Evolutionary conservation across 2,113 vertebrate species (phyloP), one percentile per base, ranked within the genome.

Genomic region (Rhynchomys soricoides): DNA sequence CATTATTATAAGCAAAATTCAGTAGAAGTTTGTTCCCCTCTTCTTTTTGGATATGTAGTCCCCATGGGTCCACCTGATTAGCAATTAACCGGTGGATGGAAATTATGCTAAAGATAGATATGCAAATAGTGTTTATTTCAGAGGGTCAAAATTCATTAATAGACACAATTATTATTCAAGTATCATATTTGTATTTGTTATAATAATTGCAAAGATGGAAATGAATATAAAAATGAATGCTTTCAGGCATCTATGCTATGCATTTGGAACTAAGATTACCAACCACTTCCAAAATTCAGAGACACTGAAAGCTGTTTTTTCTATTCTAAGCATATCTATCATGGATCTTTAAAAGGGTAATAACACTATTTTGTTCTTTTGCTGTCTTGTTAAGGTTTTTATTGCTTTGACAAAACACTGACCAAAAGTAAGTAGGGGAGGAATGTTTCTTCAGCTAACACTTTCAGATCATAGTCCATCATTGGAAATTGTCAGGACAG

Each of bases 101-200:
- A 95, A 94, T 79, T 21, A 88, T 96, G 94, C 93, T 94, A 90
- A 97, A 96, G 50, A 94, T 85, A 95, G 64, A 64, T 52, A 94
- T 81, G 93, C 86, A 95, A 95, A 95, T 88, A 52, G 55, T 79
- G 57, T 75, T 95, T 90, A 93, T 68, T 96, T 88, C 37, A 64
- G 68, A 96, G 82, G 86, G 59, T 91, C 91, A 94, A 57, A 96
- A 92, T 77, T 8, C 77, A 90, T 92, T 92, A 94, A 94, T 66
- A 85, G 68, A 92, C 68, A 34, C 57, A 3, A 95, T 59, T 75
- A 64, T 75, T 92, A 50, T 83, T n/a, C 45, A 94, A 94, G n/a
- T 45, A 92, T 19, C 43, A 40, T 70, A 91, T 92, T 94, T 96
- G 17, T 64, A 92, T 52, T 90, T 37, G 11, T 62, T 77, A 90